Conservation (phyloP, 2,113 vertebrate genomes). For the Pangasianodon gigas region DNA sequence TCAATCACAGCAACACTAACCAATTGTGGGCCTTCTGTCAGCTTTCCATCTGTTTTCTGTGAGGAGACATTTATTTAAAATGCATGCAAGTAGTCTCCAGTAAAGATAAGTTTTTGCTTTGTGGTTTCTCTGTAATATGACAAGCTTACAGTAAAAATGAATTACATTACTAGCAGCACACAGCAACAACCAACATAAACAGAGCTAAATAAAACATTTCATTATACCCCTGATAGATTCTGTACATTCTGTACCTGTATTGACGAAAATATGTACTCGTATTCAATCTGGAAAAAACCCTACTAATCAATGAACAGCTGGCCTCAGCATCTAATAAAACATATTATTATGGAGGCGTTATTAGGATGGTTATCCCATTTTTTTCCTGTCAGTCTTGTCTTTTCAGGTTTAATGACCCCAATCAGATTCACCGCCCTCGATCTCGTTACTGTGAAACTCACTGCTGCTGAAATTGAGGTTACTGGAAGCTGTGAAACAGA, state of each 20-base stretch:
- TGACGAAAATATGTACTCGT: neutral
- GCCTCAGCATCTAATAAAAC: neutral
- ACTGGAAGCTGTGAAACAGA: neutral
- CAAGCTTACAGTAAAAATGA: neutral
- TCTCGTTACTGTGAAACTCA: slow-evolving; percentile 3
- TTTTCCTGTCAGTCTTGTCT: neutral
- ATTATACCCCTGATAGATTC: neutral
- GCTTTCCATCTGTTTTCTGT: neutral
- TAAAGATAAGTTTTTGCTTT: neutral
- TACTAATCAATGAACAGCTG: neutral
- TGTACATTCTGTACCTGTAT: neutral
- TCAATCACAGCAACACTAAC: neutral
- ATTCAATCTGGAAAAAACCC: neutral
- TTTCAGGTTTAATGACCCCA: slow-evolving; percentile 9
- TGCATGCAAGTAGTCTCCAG: neutral
- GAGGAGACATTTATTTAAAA: neutral
- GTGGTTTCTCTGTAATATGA: neutral
- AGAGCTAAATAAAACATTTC: neutral
- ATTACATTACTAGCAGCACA: neutral
- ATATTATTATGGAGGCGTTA: neutral
- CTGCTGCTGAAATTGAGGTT: neutral
- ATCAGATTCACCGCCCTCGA: neutral
- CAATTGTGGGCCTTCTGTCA: too few species aligned
- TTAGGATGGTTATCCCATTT: neutral
- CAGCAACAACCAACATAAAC: neutral